Base-by-base conservation (phyloP, 2,113 vertebrate genomes). In the Microtus pennsylvanicus region DNA sequence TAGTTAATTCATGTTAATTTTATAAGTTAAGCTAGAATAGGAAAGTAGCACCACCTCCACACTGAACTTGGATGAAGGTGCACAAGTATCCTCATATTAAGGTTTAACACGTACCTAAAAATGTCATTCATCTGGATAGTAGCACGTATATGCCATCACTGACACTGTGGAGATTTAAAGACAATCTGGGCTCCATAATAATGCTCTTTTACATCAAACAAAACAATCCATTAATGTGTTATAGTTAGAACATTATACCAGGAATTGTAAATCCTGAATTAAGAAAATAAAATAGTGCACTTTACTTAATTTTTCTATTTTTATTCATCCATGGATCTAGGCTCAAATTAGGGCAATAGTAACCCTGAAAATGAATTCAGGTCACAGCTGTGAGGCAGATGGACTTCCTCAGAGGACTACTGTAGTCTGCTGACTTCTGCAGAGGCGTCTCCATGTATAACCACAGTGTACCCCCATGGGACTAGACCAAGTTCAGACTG, bases 21-120 rank as follows among this genome's bases (percentile, higher is more conserved):
- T 94, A 87, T 94, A 89, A 97, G 65, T 80, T 55, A n/a, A 85
- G 12, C 1, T 93, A 89, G 61, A 93, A 58, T 2, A 67, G 21
- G 76, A 85, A 94, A 83, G 50, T 2, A 83, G 19, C 9, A 86
- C 65, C 10, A 72, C 13, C 2, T 26, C 7, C 22, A 90, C 86
- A 86, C 16, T 52, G 83, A 88, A 65, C 6, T 12, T 52, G 22
- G 38, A 87, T 67, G 77, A 81, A 28, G 94, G 2, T 83, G 75
- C 7, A 52, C 5, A 26, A 75, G 0, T 30, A 88, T 24, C 10
- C n/a, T 74, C 7, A 83, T 45, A 67, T n/a, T 22, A 85, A 72
- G 61, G 50, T 3, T 8, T 30, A 86, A 93, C 67, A 52, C 7
- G 14, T 74, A 13, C 30, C 42, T 85, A 47, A 88, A 82, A 92